Evolutionary conservation across 2,888 invertebrate genomes (phyloP).

Genomic region (Limnephilus marmoratus): DNA sequence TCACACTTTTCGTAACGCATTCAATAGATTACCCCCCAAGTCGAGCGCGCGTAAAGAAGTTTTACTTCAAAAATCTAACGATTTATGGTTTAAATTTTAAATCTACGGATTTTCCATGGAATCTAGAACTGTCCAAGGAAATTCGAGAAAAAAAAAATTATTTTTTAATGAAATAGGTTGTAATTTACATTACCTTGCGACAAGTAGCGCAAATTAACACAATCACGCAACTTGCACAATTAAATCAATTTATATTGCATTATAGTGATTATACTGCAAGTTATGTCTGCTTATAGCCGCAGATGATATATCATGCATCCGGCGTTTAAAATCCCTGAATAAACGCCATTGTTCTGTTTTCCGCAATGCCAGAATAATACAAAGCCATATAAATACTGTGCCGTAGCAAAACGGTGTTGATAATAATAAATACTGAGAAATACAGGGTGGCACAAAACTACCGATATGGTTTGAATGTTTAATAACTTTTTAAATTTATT

Average conservation of each 20-base stretch:
- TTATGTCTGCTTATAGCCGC: not conserved
- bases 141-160: too few species aligned
- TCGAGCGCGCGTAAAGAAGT: too few species aligned
- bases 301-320: not conserved
- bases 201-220: not conserved
- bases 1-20: too few species aligned
- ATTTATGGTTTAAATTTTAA: too few species aligned
- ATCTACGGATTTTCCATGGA: too few species aligned
- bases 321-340: not conserved
- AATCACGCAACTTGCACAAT: not conserved
- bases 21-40: too few species aligned
- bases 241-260: not conserved
- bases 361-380: not conserved
- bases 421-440: not conserved
- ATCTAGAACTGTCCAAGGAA: too few species aligned
- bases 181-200: not conserved
- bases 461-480: too few species aligned
- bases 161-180: too few species aligned
- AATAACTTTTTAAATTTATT: too few species aligned
- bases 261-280: not conserved
- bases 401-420: not conserved
- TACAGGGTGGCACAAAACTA: too few species aligned
- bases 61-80: too few species aligned
- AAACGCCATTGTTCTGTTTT: not conserved
- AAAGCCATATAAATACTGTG: not conserved